phyloP scores from a whole-genome alignment of 2,797 vertebrate species.

The Mareca strepera region DNA sequence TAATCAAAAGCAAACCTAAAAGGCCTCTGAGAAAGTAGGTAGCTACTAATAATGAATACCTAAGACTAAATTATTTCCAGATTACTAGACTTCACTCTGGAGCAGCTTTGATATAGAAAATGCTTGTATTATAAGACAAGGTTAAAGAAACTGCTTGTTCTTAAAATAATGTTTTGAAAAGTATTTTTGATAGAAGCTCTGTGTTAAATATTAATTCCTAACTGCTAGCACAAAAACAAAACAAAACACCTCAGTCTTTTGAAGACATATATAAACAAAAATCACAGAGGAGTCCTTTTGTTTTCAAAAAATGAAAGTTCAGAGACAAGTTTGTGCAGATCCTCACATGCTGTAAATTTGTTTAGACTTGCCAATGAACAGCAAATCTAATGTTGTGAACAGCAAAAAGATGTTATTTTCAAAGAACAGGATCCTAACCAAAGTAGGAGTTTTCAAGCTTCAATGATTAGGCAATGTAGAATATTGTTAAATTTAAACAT shows the following conservation, averaged over 20 bases:
- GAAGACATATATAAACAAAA: not conserved
- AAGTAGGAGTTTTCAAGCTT: not conserved
- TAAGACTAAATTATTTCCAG: not conserved
- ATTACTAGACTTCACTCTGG: not conserved
- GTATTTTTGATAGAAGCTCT: not conserved
- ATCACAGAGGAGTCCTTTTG: not conserved
- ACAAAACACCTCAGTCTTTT: not conserved
- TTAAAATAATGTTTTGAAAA: not conserved
- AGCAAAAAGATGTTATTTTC: not conserved
- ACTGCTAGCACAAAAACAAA: not conserved
- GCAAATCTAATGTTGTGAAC: no score
- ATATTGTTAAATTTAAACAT: not conserved
- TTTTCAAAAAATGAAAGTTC: not conserved
- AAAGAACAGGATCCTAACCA: not conserved
- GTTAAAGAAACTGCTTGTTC: not conserved
- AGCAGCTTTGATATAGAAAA: not conserved
- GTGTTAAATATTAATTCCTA: not conserved
- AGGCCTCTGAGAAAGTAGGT: conserved; percentile 10
- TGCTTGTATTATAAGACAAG: not conserved
- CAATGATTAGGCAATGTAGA: not conserved
- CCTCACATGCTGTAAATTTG: fast-evolving
- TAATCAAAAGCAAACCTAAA: conserved; percentile 42
- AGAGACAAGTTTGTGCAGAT: not conserved
- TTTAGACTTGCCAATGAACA: not conserved
- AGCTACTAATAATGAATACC: not conserved